Evolutionary conservation across 2,888 invertebrate species (phyloP).

Genomic region (Neoitamus cyanurus): DNA sequence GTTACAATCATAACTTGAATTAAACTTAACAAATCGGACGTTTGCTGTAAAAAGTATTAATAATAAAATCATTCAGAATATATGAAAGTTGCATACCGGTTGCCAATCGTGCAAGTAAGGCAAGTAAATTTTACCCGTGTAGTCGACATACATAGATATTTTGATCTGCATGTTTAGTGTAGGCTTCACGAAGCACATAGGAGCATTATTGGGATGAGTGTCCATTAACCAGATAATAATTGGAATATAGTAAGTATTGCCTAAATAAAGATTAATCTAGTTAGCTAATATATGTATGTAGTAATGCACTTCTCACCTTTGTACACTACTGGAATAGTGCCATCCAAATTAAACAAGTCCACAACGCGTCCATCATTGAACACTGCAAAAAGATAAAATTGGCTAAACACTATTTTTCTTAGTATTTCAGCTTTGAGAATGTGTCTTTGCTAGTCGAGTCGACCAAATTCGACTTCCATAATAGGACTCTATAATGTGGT

Average conservation of each 20-base stretch:
- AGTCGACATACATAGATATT: constrained; percentile 93
- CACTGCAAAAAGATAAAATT: constrained; percentile 68
- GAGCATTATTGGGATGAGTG: constrained; percentile 96
- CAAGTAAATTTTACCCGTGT: constrained; percentile 94
- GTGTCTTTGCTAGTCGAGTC: no score
- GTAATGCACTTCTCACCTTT: constrained; percentile 71
- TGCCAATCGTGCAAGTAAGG: constrained; percentile 97
- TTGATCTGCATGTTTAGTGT: constrained; percentile 96
- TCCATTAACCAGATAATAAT: constrained; percentile 96
- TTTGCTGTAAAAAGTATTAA: constrained; percentile 63
- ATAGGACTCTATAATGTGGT: no score
- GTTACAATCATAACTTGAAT: constrained; percentile 91
- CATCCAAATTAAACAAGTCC: constrained; percentile 85
- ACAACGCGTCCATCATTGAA: constrained; percentile 88
- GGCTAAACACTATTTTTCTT: not conserved
- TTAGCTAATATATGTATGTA: not conserved
- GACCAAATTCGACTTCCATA: no score
- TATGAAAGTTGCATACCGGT: constrained; percentile 67
- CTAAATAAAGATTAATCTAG: constrained; percentile 63
- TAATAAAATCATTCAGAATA: not conserved
- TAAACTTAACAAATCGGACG: constrained; percentile 87
- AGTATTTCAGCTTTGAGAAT: no score
- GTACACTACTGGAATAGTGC: constrained; percentile 92
- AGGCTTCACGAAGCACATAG: constrained; percentile 94
- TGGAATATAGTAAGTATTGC: constrained; percentile 92